Percentiles rank a stretch among this genome's conserved stretches.
These are phyloP conservation scores for Anguilla japonica DNA, from an alignment of 2,113 vertebrate genomes.

Conservation along the genomic window DNA sequence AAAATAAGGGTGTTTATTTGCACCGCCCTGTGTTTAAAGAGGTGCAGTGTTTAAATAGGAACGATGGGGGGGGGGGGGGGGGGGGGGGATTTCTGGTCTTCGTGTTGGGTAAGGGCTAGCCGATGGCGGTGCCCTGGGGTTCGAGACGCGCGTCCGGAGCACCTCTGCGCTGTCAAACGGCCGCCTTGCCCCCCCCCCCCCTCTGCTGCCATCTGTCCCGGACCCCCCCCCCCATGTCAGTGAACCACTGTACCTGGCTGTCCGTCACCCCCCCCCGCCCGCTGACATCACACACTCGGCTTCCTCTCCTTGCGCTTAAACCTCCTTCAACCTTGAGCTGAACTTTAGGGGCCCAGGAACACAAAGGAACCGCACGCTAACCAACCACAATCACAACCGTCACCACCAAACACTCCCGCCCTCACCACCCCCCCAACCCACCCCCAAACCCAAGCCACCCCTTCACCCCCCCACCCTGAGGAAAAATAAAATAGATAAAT, in stretches of 20 bases:
- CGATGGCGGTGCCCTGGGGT: neutral
- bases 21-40: too few species aligned
- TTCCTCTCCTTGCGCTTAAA: neutral
- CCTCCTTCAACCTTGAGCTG: conserved; percentile 30
- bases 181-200: neutral
- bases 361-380: conserved; percentile 17
- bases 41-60: neutral
- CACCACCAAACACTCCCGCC: conserved; percentile 1
- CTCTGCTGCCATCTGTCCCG: neutral
- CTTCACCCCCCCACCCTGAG: conserved; percentile 42
- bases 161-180: neutral
- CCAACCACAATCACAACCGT: neutral
- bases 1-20: neutral
- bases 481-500: conserved; percentile 63
- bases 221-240: neutral
- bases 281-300: neutral
- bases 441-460: neutral
- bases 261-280: neutral
- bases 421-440: conserved; percentile 23
- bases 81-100: neutral
- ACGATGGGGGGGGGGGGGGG: too few species aligned
- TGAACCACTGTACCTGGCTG: neutral
- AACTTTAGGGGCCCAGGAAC: conserved; percentile 56
- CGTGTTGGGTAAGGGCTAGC: neutral
- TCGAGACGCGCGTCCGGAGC: neutral